A percentile compares a stretch with the other conserved stretches of the same genome.
These are phyloP conservation scores for Hafferia zeledoni DNA, from an alignment of 2,797 vertebrate species.

Conservation along the genomic window DNA sequence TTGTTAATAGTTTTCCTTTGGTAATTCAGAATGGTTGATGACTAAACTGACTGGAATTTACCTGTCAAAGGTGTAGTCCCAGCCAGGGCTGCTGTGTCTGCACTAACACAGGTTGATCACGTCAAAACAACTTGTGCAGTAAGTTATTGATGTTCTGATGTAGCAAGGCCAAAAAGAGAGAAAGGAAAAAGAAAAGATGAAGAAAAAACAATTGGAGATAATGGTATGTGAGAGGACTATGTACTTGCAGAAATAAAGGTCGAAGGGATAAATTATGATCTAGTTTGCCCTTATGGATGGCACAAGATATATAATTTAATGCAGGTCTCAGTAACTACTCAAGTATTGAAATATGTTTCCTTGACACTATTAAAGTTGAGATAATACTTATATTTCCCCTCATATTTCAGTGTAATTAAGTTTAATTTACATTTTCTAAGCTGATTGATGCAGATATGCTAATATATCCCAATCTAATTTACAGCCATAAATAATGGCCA, in stretches of 20 bases:
- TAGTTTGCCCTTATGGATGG: background rate
- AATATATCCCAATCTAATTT: background rate
- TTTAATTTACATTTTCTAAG: conserved; percentile 3
- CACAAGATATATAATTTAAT: background rate
- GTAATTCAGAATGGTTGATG: conserved; percentile 8
- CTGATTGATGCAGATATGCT: background rate
- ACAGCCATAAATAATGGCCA: background rate
- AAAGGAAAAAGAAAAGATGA: background rate
- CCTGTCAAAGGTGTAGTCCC: conserved; percentile 22
- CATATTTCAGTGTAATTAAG: conserved; percentile 21
- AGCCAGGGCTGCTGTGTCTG: background rate
- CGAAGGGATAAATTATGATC: background rate
- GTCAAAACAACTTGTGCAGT: background rate
- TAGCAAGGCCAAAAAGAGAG: background rate
- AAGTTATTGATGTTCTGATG: background rate
- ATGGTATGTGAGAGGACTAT: background rate
- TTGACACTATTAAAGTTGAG: background rate
- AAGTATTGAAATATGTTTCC: background rate
- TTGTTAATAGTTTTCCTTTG: conserved; percentile 34
- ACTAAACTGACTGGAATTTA: conserved; percentile 34
- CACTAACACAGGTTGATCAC: background rate
- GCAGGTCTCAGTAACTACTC: background rate
- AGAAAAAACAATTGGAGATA: background rate
- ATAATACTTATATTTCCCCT: background rate
- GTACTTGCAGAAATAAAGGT: background rate